Base-by-base conservation (phyloP, 2,113 vertebrate species). In the Sprattus sprattus region DNA sequence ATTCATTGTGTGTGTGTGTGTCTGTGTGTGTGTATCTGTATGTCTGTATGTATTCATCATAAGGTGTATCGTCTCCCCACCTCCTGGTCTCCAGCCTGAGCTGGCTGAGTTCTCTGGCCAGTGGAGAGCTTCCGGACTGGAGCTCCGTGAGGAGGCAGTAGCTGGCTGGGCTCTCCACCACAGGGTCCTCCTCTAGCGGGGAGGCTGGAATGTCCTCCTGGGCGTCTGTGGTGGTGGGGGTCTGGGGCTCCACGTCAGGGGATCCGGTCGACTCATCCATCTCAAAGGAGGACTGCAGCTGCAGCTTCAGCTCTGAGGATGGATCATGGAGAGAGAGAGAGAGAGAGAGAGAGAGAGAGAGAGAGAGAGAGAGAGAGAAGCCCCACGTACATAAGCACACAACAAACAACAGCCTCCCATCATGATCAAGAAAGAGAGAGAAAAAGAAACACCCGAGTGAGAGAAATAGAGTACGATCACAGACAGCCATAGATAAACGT, bases 71-170 rank as follows among this genome's bases (percentile, higher is more conserved):
- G 15, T 75, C 71, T 32, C 28, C 71, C 13, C 91, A 98, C 97
- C 96, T 94, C 83, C 84, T 89, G 0, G 97, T 97, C 87, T 97
- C 95, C 0, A 80, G 64, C 18, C 93, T 90, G 47, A 97, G 89
- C 22, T 93, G 91, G 83, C 81, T 91, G 84, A 98, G 92, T 75
- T 95, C 92, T 13, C 93, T 88, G 22, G 93, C 86, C 45, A 96
- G 92, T 0, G 88, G 87, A 82, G 85, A 92, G 87, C 39, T 85
- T 60, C 67, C 84, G 2, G 88, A 7, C 0, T 83, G 44, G 39
- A 90, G 39, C 0, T 89, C 86, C 4, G 64, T 44, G 1, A 22
- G 85, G 1, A 84, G 64, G 49, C 4, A 6, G 2, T 81, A 81
- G 11, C 90, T 89, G 1, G 39, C 39, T 5, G 87, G 9, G 8